A percentile compares a stretch with the other conserved stretches of the same genome.
phyloP scores from a whole-genome alignment of 2,888 invertebrate species.

The Drosophila nigricruria region DNA sequence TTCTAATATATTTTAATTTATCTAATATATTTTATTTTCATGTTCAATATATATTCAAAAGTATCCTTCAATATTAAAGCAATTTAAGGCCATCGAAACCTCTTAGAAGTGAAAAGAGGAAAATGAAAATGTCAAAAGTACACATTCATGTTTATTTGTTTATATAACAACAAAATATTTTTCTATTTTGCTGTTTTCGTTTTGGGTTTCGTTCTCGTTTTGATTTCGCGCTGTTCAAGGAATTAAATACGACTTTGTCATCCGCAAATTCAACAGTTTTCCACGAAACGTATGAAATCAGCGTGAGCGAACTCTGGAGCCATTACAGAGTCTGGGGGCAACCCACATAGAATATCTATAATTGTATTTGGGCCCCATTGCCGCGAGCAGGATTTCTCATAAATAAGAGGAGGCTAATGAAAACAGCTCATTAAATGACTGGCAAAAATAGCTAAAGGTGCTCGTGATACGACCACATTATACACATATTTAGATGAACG shows the following conservation, averaged over 20 bases:
- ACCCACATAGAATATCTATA: conserved; percentile 38
- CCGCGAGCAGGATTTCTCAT: conserved; percentile 10
- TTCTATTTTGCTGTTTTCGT: conserved; percentile 1
- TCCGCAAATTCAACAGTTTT: conserved; percentile 72
- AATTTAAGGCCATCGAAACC: background rate
- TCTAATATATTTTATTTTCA: too few relatives aligned
- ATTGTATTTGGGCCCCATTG: conserved; percentile 16
- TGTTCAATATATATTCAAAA: too few relatives aligned
- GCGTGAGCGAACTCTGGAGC: conserved; percentile 6
- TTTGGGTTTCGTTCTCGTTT: conserved; percentile 21
- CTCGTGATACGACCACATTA: conserved; percentile 32
- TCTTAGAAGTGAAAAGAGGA: background rate
- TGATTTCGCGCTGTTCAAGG: conserved; percentile 28
- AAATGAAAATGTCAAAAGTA: conserved; percentile 43
- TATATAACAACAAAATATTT: conserved; percentile 45
- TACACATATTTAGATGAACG: conserved; percentile 6
- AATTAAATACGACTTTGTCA: conserved; percentile 68
- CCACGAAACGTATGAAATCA: conserved; percentile 51
- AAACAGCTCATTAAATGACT: conserved; percentile 75
- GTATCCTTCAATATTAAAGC: background rate
- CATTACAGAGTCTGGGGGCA: conserved; percentile 1
- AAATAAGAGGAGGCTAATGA: conserved; percentile 29
- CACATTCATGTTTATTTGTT: conserved; percentile 49
- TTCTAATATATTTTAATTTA: too few relatives aligned
- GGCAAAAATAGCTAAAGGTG: conserved; percentile 47